Base-by-base conservation (phyloP, 2,888 invertebrate genomes). In the Andrena trimmerana region DNA sequence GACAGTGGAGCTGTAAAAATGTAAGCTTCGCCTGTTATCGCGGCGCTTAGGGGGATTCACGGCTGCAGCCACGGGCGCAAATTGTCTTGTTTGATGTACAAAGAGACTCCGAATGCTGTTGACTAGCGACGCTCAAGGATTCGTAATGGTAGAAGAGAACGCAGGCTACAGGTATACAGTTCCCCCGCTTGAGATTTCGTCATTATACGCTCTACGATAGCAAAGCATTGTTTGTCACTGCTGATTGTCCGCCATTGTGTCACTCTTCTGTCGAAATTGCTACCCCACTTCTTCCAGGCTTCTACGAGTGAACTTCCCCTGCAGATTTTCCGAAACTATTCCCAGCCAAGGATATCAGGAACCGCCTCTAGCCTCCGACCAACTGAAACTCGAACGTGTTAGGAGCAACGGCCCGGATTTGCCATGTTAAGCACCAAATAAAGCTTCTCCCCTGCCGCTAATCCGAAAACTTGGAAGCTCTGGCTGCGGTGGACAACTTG, bases 391-490 rank as follows among this genome's bases (percentile, higher is more conserved):
- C 16, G 59, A 69, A 16, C 42, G 27, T n/a, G 42, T 20, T 4
- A 13, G 0, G 36, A 36, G n/a, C 8, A n/a, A 1, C n/a, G 42
- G 48, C 59, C 42, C 20, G n/a, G 29, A 62, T 62, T 20, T 50
- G 16, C 62, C 48, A 13, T 20, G 63, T 63, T 65, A 29, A 65
- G 36, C 36, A 24, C 27, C 48, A 20, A 57, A 54, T 54, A 29
- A 16, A 65, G 36, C 27, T 20, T 65, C 33, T 4, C 8, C 60
- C 8, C 13, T n/a, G 27, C 13, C 10, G 31, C 5, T 57, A 27
- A 8, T 50, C 27, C n/a, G 20, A 16, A 16, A 59, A 50, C 48
- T 59, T 59, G 20, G 24, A 71, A 75, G 65, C 27, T 65, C 48
- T 2, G n/a, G 24, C 57, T 20, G 59, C 20, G 52, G 65, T 59